Evolutionary conservation across 2,888 invertebrate genomes (phyloP).

Genomic region (Synanthedon myopaeformis): DNA sequence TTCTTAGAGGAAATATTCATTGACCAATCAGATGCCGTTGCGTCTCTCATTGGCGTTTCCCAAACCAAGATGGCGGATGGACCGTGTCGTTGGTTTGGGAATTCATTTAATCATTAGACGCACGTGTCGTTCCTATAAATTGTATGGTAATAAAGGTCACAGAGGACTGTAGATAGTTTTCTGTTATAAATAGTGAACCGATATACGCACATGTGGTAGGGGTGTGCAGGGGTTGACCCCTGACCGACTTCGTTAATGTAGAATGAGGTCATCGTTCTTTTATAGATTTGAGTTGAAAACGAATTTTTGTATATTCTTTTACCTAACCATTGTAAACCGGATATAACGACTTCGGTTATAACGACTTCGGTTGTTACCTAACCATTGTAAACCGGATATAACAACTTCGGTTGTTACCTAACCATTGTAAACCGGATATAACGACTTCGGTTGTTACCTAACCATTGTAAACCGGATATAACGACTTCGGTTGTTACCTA

Average conservation of each 20-base stretch:
- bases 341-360: too few relatives aligned
- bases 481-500: too few relatives aligned
- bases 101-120: constrained; percentile 9
- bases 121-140: neutral
- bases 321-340: too few relatives aligned
- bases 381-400: too few relatives aligned
- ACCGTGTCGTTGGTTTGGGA: neutral
- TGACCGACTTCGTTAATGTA: constrained; percentile 2
- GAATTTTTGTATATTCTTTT: too few relatives aligned
- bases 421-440: too few relatives aligned
- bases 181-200: neutral
- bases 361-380: too few relatives aligned
- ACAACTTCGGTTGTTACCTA: too few relatives aligned
- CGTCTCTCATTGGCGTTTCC: constrained; percentile 3
- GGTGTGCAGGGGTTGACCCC: constrained; percentile 4
- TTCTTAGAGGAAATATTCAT: too few relatives aligned
- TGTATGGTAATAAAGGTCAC: neutral
- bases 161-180: neutral
- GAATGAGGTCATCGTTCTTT: neutral
- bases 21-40: neutral
- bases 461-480: too few relatives aligned
- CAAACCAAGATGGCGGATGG: constrained; percentile 8
- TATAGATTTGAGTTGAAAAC: too few relatives aligned
- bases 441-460: too few relatives aligned
- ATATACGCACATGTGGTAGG: neutral